phyloP scores from a whole-genome alignment of 2,113 vertebrate species.

The Polyodon spathula region DNA sequence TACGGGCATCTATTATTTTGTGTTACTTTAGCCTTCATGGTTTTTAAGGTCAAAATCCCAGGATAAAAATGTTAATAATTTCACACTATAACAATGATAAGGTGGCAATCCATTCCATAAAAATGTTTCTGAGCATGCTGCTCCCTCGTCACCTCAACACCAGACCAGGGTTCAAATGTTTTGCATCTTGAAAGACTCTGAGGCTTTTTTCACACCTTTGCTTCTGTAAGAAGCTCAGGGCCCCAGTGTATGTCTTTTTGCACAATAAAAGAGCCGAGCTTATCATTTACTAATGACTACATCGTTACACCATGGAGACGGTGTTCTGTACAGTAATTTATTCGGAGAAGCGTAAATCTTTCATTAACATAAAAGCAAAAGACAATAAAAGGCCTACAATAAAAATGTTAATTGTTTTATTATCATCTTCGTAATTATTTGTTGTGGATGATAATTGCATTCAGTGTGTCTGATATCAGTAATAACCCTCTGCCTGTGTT shows the following conservation, averaged over 20 bases:
- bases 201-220: not conserved
- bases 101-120: too few relatives aligned
- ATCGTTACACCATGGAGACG: constrained; percentile 29
- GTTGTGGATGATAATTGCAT: constrained; percentile 97
- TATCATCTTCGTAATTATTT: constrained; percentile 95
- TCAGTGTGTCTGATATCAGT: constrained; percentile 91
- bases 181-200: too few relatives aligned
- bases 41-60: too few relatives aligned
- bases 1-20: too few relatives aligned
- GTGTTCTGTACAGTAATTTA: constrained; percentile 50
- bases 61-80: too few relatives aligned
- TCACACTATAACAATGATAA: too few relatives aligned
- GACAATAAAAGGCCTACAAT: constrained; percentile 65
- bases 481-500: constrained; percentile 97
- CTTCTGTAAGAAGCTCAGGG: not conserved
- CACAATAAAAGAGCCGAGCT: constrained; percentile 15
- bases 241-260: not conserved
- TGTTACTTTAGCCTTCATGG: too few relatives aligned
- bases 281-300: constrained; percentile 41
- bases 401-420: constrained; percentile 98
- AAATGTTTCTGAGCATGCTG: too few relatives aligned
- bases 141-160: too few relatives aligned
- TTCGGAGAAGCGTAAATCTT: constrained; percentile 58
- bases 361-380: constrained; percentile 55
- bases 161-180: too few relatives aligned